Evolutionary conservation across 2,113 vertebrate genomes (phyloP).

Genomic region (Nothobranchius kuhntae): DNA sequence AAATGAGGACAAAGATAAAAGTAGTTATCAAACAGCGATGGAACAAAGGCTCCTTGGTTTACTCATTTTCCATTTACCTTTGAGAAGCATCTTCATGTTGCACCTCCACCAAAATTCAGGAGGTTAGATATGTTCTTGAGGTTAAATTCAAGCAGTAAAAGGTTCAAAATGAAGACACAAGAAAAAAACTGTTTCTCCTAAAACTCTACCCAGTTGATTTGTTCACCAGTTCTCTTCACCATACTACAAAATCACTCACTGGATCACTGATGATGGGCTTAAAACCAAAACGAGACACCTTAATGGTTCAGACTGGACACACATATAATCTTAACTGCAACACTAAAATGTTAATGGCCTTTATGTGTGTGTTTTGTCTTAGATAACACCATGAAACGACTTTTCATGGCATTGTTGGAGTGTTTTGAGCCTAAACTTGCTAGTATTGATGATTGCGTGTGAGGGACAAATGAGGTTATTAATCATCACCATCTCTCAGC

Average conservation of each 20-base stretch:
- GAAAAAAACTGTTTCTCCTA: too few relatives aligned
- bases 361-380: neutral
- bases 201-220: too few relatives aligned
- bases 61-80: conserved; percentile 50
- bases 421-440: conserved; percentile 67
- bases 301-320: neutral
- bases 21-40: conserved; percentile 56
- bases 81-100: conserved; percentile 32
- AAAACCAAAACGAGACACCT: neutral
- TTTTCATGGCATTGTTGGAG: conserved; percentile 53
- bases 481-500: conserved; percentile 61
- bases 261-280: neutral
- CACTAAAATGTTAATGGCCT: neutral
- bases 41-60: conserved; percentile 65
- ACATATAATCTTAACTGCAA: neutral
- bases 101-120: conserved; percentile 2
- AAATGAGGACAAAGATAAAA: conserved; percentile 66
- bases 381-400: conserved; percentile 49
- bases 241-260: neutral
- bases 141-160: neutral
- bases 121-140: conserved; percentile 12
- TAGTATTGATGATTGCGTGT: conserved; percentile 55
- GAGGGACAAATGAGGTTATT: conserved; percentile 67
- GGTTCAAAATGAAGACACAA: neutral
- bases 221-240: neutral